These are phyloP conservation scores for Rhamnusium bicolor DNA, from an alignment of 2,888 invertebrate species.

Conservation along the genomic window DNA sequence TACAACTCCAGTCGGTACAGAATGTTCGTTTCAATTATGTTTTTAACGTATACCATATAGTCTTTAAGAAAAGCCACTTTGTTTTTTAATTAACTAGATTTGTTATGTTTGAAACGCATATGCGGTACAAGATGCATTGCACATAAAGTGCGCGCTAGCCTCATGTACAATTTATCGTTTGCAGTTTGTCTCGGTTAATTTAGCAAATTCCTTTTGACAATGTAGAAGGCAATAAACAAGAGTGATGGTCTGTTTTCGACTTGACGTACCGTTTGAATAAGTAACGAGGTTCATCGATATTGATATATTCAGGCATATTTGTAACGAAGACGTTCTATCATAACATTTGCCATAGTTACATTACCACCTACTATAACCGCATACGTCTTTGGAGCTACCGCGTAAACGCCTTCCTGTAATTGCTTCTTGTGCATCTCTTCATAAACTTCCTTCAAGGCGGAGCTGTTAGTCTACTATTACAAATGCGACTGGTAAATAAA, in stretches of 20 bases:
- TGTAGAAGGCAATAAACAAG: conserved; percentile 37
- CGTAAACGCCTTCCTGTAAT: conserved; percentile 23
- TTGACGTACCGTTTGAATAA: conserved; percentile 35
- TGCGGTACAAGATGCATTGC: background rate
- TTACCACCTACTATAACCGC: conserved; percentile 37
- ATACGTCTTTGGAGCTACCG: conserved; percentile 23
- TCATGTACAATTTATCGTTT: conserved; percentile 32
- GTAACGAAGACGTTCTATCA: conserved; percentile 20
- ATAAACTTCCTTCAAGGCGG: conserved; percentile 30
- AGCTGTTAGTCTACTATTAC: conserved; percentile 25
- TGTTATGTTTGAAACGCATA: background rate
- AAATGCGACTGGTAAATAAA: conserved; percentile 17
- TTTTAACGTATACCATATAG: background rate
- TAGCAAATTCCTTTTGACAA: conserved; percentile 38
- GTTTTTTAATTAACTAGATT: conserved; percentile 17
- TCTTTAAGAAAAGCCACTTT: conserved; percentile 12
- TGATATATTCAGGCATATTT: conserved; percentile 35
- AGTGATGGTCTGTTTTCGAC: conserved; percentile 38
- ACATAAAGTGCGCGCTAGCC: conserved; percentile 9
- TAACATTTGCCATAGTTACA: conserved; percentile 34
- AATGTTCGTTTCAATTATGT: conserved; percentile 15
- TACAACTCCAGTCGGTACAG: background rate
- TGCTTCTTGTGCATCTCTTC: conserved; percentile 22
- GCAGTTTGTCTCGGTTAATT: conserved; percentile 40
- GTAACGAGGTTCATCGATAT: conserved; percentile 39